Evolutionary conservation across 2,113 vertebrate genomes (phyloP).

Genomic region (Aptenodytes patagonicus): DNA sequence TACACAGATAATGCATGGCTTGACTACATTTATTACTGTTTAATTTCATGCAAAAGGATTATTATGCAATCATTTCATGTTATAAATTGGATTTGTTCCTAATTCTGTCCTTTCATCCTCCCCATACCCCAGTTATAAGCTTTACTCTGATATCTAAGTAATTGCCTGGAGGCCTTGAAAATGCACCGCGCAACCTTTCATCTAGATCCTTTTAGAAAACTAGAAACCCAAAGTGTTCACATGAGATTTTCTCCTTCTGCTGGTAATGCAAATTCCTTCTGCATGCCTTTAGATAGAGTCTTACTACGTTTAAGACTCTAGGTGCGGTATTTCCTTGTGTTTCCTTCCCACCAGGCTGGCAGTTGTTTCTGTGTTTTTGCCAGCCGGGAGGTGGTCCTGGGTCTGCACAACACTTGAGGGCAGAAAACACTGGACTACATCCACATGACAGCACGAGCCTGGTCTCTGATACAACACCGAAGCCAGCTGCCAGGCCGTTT

Average conservation of each 20-base stretch:
- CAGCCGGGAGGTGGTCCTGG: conserved; percentile 30
- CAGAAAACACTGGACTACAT: background rate
- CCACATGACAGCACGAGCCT: background rate
- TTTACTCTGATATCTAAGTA: conserved; percentile 47
- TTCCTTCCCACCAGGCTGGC: background rate
- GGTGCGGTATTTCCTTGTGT: background rate
- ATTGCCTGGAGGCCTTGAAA: conserved; percentile 41
- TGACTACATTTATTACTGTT: background rate
- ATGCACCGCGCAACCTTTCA: conserved; percentile 23
- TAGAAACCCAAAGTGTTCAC: conserved; percentile 30
- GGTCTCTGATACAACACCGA: background rate
- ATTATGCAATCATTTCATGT: conserved; percentile 47
- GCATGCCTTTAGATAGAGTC: background rate
- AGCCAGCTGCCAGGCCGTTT: background rate
- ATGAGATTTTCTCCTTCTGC: conserved; percentile 23
- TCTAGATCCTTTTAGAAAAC: conserved; percentile 44
- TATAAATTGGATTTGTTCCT: conserved; percentile 44
- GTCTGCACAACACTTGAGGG: background rate
- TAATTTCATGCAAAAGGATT: conserved; percentile 34
- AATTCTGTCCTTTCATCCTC: conserved; percentile 42
- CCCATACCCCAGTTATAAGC: conserved; percentile 31
- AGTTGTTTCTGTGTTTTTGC: background rate
- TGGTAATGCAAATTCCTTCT: conserved; percentile 40
- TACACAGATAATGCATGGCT: background rate
- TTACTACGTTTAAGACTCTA: background rate